Percentiles rank a stretch among this genome's conserved stretches.
Evolutionary conservation across 2,113 vertebrate species (phyloP).

Genomic region (Heteronetta atricapilla): DNA sequence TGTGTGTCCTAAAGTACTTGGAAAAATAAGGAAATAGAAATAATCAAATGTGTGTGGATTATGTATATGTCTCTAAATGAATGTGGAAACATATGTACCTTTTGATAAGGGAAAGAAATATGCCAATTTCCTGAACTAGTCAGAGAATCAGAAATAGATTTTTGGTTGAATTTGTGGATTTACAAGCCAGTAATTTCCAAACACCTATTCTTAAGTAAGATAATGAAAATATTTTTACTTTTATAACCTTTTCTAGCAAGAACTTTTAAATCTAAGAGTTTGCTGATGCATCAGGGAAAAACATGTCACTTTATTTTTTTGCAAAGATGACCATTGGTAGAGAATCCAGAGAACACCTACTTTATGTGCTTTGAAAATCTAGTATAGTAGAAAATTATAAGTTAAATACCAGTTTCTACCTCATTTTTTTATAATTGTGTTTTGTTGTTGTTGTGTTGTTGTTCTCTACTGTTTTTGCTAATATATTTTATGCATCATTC

Average conservation of each 20-base stretch:
- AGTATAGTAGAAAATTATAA: background rate
- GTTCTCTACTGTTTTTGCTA: background rate
- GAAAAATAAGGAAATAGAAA: background rate
- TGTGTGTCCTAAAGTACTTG: background rate
- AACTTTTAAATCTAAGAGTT: background rate
- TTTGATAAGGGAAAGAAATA: background rate
- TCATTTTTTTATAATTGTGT: background rate
- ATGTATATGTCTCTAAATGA: background rate
- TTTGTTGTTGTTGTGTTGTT: background rate
- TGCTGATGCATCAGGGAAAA: background rate
- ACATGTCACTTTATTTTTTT: background rate
- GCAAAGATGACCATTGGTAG: background rate
- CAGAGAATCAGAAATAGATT: background rate
- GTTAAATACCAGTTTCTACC: background rate
- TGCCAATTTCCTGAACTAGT: background rate
- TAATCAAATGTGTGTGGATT: background rate
- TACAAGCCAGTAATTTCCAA: background rate
- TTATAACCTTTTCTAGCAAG: background rate
- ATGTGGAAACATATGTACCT: background rate
- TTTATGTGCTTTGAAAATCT: background rate
- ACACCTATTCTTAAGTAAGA: background rate
- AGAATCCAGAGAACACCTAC: background rate
- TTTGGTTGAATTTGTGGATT: background rate
- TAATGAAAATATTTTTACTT: background rate
- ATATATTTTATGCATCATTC: background rate